A percentile compares a stretch with the other conserved stretches of the same genome.
Evolutionary conservation across 2,888 invertebrate species (phyloP).

Genomic region (Caenorhabditis virilis): DNA sequence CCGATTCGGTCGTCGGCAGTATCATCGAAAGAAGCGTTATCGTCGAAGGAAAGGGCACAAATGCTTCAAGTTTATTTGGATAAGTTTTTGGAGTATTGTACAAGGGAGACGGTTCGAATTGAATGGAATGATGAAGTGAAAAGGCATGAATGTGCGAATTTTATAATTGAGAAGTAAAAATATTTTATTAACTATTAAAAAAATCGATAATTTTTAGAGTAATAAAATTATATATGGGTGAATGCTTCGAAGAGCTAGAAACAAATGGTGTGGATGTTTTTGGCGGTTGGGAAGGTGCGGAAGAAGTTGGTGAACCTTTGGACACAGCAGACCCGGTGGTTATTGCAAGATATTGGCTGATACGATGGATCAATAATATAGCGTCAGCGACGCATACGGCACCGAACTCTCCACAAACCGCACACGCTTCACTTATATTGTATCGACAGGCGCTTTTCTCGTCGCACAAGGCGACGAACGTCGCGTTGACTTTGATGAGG

Average conservation of each 20-base stretch:
- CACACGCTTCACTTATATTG: constrained; percentile 53
- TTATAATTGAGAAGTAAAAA: constrained; percentile 60
- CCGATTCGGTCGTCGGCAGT: constrained; percentile 25
- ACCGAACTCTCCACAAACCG: constrained; percentile 16
- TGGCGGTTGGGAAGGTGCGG: constrained; percentile 65
- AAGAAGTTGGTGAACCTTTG: constrained; percentile 47
- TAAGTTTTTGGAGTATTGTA: constrained; percentile 66
- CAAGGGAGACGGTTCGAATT: constrained; percentile 61
- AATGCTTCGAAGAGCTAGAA: constrained; percentile 54
- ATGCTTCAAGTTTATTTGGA: constrained; percentile 65
- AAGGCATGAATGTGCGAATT: constrained; percentile 58
- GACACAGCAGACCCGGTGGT: constrained; percentile 67
- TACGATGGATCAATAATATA: constrained; percentile 66
- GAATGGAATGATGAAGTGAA: constrained; percentile 64
- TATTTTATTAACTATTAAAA: constrained; percentile 24
- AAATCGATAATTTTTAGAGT: constrained; percentile 19
- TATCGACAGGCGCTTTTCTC: constrained; percentile 57
- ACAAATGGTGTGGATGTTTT: constrained; percentile 61
- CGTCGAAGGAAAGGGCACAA: constrained; percentile 60
- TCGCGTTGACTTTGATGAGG: constrained; percentile 62
- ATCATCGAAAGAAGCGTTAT: constrained; percentile 2
- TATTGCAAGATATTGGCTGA: constrained; percentile 66
- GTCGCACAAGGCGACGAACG: constrained; percentile 59
- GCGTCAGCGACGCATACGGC: constrained; percentile 50
- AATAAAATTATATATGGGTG: constrained; percentile 48